Base-by-base conservation (phyloP, 2,113 vertebrate species). In the Catagonus wagneri region DNA sequence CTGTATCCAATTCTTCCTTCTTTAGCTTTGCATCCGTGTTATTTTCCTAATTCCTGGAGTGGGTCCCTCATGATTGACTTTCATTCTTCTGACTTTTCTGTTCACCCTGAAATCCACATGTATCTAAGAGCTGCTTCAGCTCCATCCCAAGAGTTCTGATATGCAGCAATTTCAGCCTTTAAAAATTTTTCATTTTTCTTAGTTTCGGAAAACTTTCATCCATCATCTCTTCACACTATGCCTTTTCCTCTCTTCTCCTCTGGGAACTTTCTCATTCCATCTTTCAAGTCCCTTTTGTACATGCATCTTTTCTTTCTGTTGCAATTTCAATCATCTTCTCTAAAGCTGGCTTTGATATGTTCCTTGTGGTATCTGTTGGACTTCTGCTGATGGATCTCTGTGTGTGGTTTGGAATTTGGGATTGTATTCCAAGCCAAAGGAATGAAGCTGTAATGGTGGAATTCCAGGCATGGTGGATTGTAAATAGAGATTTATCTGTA, bases 401-500 rank as follows among this genome's bases (percentile, higher is more conserved):
- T 50, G 58, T 23, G 36, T 83, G 39, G 29, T 93, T 80, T 95
- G 76, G 80, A 75, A 81, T 96, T 95, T 94, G 10, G 34, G 61
- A n/a, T 56, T 56, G 32, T 56, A 78, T 11, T 56, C 32, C 22
- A 23, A 34, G 19, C n/a, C 52, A 34, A 34, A 79, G 32, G 52
- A 79, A 79, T 56, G 75, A 34, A 56, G 56, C 32, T 56, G 29
- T 56, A 79, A 56, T 34, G 75, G 52, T 56, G 75, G 6, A 22
- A 79, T 56, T 79, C 32, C 32, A 56, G 32, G 32, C 20, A n/a
- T 56, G 12, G 20, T 79, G 27, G 32, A 50, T 85, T n/a, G 60
- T 93, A 36, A 90, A 34, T 32, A 84, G 93, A 96, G 92, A 66
- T 88, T 81, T 85, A 68, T 5, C 68, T 81, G 17, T 65, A 52